Evolutionary conservation across 2,888 invertebrate genomes (phyloP), one percentile per base, ranked within the genome.

Genomic region (Nemurella pictetii): DNA sequence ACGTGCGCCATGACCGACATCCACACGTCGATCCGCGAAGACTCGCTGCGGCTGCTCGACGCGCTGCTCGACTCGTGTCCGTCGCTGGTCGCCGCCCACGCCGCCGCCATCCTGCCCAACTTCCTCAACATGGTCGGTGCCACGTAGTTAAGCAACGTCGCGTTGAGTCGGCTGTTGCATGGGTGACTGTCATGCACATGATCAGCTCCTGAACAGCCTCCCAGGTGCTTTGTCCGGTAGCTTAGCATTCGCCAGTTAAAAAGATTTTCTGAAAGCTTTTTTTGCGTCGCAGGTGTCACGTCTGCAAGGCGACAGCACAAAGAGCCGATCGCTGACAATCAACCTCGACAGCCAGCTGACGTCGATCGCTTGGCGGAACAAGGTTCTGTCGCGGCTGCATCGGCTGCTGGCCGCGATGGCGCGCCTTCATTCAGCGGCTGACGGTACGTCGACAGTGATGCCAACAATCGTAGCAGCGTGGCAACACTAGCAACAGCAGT

Each of bases 1-100:
- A 93, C 95, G 84, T 97, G 97, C 91, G 95, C 96, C 0, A 96
- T 98, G 96, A 97, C 97, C 0, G 96, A 98, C 88, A 95, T 98
- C 85, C 94, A 96, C 89, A 93, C 92, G 15, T 92, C 93, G 83
- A 94, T 98, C 86, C 96, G 97, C 89, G 95, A 96, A 89, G 97
- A 97, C 90, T 96, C 97, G 0, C 91, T 98, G 0, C 89, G 94
- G 0, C 93, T 97, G 87, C 90, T 98, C 26, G 97, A 97, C 89
- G 92, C 95, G 75, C 91, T 97, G n/a, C 90, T 97, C 20, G 91
- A 93, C 74, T 92, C 94, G 87, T 92, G 94, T 84, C 95, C 95
- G 0, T 89, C 90, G 5, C 91, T 96, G 80, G 92, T 97, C 0
- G 93, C 94, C 0, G 90, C 92, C 84, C 93, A 94, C 88, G 93